Base-by-base conservation (phyloP, 2,113 vertebrate species). In the Campylomormyrus tamandua region DNA sequence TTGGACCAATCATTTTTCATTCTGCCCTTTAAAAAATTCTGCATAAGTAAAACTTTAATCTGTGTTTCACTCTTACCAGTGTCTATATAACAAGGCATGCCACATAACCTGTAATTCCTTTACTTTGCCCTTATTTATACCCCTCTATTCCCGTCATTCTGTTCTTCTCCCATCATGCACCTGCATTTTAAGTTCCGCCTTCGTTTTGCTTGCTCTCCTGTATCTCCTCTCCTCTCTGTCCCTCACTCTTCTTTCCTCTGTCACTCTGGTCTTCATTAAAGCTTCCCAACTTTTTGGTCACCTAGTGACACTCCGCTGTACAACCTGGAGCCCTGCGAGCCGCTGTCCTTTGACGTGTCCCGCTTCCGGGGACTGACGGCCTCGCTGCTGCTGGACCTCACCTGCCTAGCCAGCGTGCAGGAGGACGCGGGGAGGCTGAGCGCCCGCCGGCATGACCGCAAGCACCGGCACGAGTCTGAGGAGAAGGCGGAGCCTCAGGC, bases 261-360 rank as follows among this genome's bases (percentile, higher is more conserved):
- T 97, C 95, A 94, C 97, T 97, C 96, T 96, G 94, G 93, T 97
- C 96, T 96, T 97, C 95, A 98, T 98, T 98, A 98, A 99, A 98
- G 98, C 98, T 99, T 99, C 98, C 98, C 98, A 98, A 98, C 97
- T 99, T 99, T 99, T 96, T 99, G 98, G 98, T 99, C 98, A 94
- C 98, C 98, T 98, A 99, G 98, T 98, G 98, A 99, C 96, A 99
- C 98, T 89, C 98, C 98, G 0, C 80, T 99, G 90, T 99, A 99
- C 96, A 99, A 99, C 95, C 95, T 99, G 98, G 98, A 99, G 89
- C 98, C 98, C 66, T 99, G 98, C 8, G 98, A 99, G 93, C 98
- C 98, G 1, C 95, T 98, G 95, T 97, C 97, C 50, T 99, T 99
- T 70, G 98, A 99, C 11, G 98, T 99, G 92, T 96, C 97, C 0